Percentiles rank a stretch among this genome's conserved stretches.
These are phyloP conservation scores for Carcina quercana DNA, from an alignment of 2,888 invertebrate species.

Conservation along the genomic window DNA sequence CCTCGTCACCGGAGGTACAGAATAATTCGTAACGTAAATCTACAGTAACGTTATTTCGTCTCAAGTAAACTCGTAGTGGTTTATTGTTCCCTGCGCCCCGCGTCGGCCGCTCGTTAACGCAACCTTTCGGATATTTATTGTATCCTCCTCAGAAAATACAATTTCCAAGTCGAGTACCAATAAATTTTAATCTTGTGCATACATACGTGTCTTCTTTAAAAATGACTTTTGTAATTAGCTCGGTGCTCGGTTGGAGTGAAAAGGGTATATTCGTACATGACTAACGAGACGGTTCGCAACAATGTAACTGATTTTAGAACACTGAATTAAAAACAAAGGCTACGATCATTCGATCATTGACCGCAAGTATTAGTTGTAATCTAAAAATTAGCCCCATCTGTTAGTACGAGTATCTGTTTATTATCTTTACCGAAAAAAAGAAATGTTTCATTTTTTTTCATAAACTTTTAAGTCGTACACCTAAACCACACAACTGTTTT, in stretches of 20 bases:
- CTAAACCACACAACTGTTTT: too few relatives aligned
- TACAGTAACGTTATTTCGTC: constrained; percentile 46
- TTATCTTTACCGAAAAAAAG: too few relatives aligned
- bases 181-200: constrained; percentile 50
- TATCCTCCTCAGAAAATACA: constrained; percentile 69
- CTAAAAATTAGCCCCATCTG: too few relatives aligned
- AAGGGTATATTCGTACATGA: constrained; percentile 17
- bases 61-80: constrained; percentile 52
- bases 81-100: constrained; percentile 64
- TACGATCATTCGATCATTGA: too few relatives aligned
- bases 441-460: too few relatives aligned
- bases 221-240: constrained; percentile 22
- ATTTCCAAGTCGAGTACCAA: constrained; percentile 61
- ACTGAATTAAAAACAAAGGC: too few relatives aligned
- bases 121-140: constrained; percentile 69
- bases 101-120: constrained; percentile 65
- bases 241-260: constrained; percentile 1
- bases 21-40: too few relatives aligned
- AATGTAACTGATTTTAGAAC: too few relatives aligned
- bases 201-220: constrained; percentile 32
- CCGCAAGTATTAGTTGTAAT: too few relatives aligned
- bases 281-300: constrained; percentile 11
- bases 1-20: too few relatives aligned
- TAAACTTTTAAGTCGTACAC: too few relatives aligned
- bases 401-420: too few relatives aligned